Conservation (phyloP, 2,113 vertebrate genomes). For the Ptychochromis oligacanthus region DNA sequence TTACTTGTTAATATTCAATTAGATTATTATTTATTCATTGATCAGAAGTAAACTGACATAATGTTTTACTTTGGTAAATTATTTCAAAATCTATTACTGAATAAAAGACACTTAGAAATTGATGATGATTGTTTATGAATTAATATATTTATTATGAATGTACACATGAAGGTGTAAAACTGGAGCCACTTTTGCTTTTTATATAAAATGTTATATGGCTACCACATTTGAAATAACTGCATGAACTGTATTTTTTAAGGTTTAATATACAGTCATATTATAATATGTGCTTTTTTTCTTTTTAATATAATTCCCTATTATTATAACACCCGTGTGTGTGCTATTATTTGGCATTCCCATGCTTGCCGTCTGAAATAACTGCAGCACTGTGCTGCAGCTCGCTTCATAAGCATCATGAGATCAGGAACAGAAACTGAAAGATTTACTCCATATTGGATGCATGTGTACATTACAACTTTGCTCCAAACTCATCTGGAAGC, state of each 20-base stretch:
- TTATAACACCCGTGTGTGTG: no score
- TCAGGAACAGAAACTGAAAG: no score
- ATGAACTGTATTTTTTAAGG: no score
- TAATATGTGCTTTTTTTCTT: no score
- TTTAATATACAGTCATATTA: no score
- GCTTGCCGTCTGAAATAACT: neutral
- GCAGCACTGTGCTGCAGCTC: neutral
- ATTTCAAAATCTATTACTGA: neutral
- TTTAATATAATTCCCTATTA: no score
- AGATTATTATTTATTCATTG: neutral
- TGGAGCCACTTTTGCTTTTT: no score
- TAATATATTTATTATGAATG: neutral
- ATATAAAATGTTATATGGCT: no score
- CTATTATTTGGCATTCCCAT: no score
- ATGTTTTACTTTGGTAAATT: neutral
- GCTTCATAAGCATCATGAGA: neutral
- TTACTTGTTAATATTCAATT: neutral
- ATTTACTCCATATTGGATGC: neutral
- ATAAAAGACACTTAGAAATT: neutral
- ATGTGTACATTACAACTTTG: neutral
- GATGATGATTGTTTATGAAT: neutral
- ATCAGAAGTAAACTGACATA: neutral
- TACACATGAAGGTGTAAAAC: neutral
- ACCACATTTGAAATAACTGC: no score
- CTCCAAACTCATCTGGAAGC: no score